phyloP scores from a whole-genome alignment of 1,140 invertebrate species.

The honey bee (Apis mellifera) region Amel_HAv3.1 CM009945.2:2452501-2453000 shows the following conservation, averaged over 20 bases:
- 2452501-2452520: too few relatives aligned
- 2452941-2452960: not conserved
- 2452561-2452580: not conserved
- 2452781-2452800: conserved; percentile 65
- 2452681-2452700: conserved; percentile 66
- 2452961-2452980: conserved; percentile 1
- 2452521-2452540: not conserved
- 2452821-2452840: conserved; percentile 64
- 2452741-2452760: conserved; percentile 62
- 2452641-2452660: conserved; percentile 49
- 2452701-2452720: conserved; percentile 52
- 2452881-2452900: conserved; percentile 49
- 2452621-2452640: conserved; percentile 27
- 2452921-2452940: not conserved
- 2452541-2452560: not conserved
- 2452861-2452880: conserved; percentile 52
- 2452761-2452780: conserved; percentile 64
- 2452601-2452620: conserved; percentile 38
- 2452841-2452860: conserved; percentile 62
- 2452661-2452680: conserved; percentile 71
- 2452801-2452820: conserved; percentile 63
- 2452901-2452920: conserved; percentile 7
- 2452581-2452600: conserved; percentile 1
- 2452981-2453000: conserved; percentile 2
- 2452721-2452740: conserved; percentile 52